Base-by-base conservation (phyloP, 2,888 invertebrate species). In the Chydorus sphaericus region DNA sequence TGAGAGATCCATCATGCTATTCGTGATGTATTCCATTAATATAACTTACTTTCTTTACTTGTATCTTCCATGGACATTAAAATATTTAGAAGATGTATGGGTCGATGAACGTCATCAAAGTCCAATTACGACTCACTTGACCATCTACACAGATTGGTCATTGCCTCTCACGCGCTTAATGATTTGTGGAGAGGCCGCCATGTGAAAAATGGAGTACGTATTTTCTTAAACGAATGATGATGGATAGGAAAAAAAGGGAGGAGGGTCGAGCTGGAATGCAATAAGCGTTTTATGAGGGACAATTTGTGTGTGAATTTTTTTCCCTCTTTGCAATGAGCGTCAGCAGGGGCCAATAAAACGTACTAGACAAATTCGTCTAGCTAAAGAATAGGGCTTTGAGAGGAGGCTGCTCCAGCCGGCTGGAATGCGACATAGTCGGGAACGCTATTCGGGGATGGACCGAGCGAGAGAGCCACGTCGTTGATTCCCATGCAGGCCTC, bases 261-360 rank as follows among this genome's bases (percentile, higher is more conserved):
- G 39, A 18, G 26, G 44, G 44, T 28, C 28, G 44, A 28, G 14
- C 44, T 44, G 44, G 44, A 44, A 44, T 44, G 44, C 44, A 44
- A 44, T 44, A 44, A 44, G 44, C 44, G 44, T 26, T 44, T 44
- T 44, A 44, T 44, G 44, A 44, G 28, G 6, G 26, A 28, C 44
- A 44, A 20, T 44, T 44, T 26, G 44, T 44, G 44, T 44, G 26
- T 44, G 44, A 44, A 23, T 44, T 44, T n/a, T n/a, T n/a, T n/a
- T 20, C 20, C 26, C 44, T 16, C 44, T 16, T 44, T 23, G 44
- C 28, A 28, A 26, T 44, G 44, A 28, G 23, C 44, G 28, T n/a
- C n/a, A n/a, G n/a, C n/a, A n/a, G n/a, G 44, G 44, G 26, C 44
- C 44, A 44, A 44, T 44, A 44, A 44, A 44, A 44, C n/a, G 26